Percentiles rank a stretch among this genome's conserved stretches.
phyloP scores from a whole-genome alignment of 2,888 invertebrate genomes.

The Ephialtes manifestator region DNA sequence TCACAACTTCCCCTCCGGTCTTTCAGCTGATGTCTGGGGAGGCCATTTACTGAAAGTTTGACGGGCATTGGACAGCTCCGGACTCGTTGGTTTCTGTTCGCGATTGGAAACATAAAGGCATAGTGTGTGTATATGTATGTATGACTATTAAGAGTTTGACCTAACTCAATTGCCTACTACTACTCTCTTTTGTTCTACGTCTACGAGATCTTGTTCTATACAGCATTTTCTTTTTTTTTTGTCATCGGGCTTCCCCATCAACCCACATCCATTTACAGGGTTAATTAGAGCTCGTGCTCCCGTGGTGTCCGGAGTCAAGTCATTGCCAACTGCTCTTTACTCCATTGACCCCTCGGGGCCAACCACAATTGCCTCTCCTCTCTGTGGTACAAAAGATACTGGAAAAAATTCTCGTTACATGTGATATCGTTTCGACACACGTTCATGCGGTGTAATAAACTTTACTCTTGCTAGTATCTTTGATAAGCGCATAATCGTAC shows the following conservation, averaged over 20 bases:
- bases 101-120: slow-evolving; percentile 44
- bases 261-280: slow-evolving; percentile 70
- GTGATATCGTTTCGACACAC: slow-evolving; percentile 38
- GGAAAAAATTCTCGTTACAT: slow-evolving; percentile 22
- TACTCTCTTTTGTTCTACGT: slow-evolving; percentile 25
- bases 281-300: slow-evolving; percentile 69
- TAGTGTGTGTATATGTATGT: neutral
- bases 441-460: neutral
- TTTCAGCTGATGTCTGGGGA: slow-evolving; percentile 69
- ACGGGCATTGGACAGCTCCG: slow-evolving; percentile 48
- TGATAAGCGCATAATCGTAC: neutral
- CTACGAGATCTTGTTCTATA: slow-evolving; percentile 33
- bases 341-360: slow-evolving; percentile 68
- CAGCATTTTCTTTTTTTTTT: slow-evolving; percentile 23
- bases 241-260: slow-evolving; percentile 45
- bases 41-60: slow-evolving; percentile 68
- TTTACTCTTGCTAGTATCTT: neutral
- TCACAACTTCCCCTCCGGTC: slow-evolving; percentile 77
- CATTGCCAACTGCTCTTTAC: slow-evolving; percentile 64
- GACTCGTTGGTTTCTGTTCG: slow-evolving; percentile 13
- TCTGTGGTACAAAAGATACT: slow-evolving; percentile 18
- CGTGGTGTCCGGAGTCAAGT: slow-evolving; percentile 64
- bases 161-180: slow-evolving; percentile 3
- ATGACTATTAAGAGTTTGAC: neutral
- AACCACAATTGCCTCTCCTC: slow-evolving; percentile 64